Evolutionary conservation across 2,888 invertebrate species (phyloP).

Genomic region (Hecatera dysodea): DNA sequence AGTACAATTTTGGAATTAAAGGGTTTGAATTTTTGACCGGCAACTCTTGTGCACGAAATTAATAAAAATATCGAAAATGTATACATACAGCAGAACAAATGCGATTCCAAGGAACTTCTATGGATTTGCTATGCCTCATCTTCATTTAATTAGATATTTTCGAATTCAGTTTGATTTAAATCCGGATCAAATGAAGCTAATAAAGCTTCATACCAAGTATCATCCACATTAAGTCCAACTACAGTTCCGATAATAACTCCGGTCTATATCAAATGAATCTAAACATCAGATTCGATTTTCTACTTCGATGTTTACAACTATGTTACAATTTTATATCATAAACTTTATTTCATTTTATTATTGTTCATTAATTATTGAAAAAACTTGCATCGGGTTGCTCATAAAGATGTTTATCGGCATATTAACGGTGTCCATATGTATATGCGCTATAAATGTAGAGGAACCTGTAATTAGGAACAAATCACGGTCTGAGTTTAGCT

Average conservation of each 20-base stretch:
- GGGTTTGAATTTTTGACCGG: background rate
- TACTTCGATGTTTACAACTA: constrained; percentile 87
- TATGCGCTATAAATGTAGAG: constrained; percentile 36
- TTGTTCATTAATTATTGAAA: constrained; percentile 80
- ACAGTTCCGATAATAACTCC: constrained; percentile 59
- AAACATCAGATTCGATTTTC: constrained; percentile 87
- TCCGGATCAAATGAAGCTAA: background rate
- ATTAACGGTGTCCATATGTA: constrained; percentile 55
- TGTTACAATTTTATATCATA: constrained; percentile 88
- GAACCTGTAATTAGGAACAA: constrained; percentile 43
- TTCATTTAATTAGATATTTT: background rate
- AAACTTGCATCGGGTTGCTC: constrained; percentile 68
- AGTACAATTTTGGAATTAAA: background rate
- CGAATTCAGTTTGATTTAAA: background rate
- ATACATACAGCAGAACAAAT: background rate
- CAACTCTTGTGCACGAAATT: too few relatives aligned
- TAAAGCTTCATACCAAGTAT: background rate
- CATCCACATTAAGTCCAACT: constrained; percentile 70
- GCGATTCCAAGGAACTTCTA: background rate
- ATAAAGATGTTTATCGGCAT: constrained; percentile 68
- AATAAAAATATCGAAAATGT: too few relatives aligned
- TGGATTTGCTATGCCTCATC: too few relatives aligned
- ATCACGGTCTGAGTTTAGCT: constrained; percentile 30
- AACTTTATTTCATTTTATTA: constrained; percentile 85
- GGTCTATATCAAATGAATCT: constrained; percentile 80